Percentiles rank a stretch among this genome's conserved stretches.
Evolutionary conservation across 2,797 vertebrate genomes (phyloP).

Genomic region (Rhinogobio ventralis): DNA sequence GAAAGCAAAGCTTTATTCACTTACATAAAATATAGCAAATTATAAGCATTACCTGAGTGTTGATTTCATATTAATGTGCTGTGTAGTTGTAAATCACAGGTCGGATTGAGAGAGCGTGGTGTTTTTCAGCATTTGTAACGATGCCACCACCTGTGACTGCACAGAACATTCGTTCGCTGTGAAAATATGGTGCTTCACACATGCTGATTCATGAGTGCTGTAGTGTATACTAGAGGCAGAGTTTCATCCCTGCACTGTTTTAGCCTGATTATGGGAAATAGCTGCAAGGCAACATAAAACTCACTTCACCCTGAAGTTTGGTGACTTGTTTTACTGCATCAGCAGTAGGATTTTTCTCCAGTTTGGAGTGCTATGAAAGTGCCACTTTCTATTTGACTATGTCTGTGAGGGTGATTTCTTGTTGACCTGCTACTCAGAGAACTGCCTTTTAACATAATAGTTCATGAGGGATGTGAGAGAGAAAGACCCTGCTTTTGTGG

Average conservation of each 20-base stretch:
- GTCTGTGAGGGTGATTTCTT: neutral
- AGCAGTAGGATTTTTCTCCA: neutral
- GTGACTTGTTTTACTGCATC: conserved; percentile 9
- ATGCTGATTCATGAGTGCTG: neutral
- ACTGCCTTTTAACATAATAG: neutral
- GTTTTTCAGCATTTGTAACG: conserved; percentile 58
- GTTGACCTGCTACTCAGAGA: conserved; percentile 15
- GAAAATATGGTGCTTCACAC: conserved; percentile 5
- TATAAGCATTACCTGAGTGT: conserved; percentile 72
- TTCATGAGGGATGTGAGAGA: neutral
- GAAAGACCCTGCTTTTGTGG: conserved; percentile 9
- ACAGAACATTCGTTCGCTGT: conserved; percentile 26
- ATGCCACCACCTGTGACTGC: conserved; percentile 57
- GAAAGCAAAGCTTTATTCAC: neutral
- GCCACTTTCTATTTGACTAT: neutral
- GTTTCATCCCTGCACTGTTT: conserved; percentile 1
- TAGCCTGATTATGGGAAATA: conserved; percentile 18
- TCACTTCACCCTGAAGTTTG: conserved; percentile 7
- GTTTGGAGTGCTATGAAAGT: neutral
- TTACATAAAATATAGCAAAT: conserved; percentile 50
- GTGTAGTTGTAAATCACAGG: conserved; percentile 76
- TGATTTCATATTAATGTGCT: conserved; percentile 73
- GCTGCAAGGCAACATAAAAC: conserved; percentile 3
- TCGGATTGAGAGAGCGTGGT: conserved; percentile 44
- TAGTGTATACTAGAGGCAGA: neutral